A percentile compares a stretch with the other conserved stretches of the same genome.
These are phyloP conservation scores for Physella acuta DNA, from an alignment of 1,140 invertebrate genomes.

Conservation along the genomic window DNA sequence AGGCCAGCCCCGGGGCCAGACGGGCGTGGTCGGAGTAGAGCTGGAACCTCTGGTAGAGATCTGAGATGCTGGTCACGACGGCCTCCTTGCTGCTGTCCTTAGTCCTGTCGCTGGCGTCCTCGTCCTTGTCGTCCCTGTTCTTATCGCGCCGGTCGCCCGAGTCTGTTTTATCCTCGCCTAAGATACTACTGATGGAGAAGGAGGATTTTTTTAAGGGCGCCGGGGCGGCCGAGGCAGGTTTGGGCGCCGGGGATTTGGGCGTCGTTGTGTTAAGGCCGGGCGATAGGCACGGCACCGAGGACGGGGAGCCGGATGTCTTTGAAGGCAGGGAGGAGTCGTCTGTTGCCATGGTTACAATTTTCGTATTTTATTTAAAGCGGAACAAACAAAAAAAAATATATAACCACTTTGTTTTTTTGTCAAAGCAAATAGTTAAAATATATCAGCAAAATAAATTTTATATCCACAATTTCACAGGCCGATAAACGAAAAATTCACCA, in stretches of 20 bases:
- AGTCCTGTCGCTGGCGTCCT: neutral
- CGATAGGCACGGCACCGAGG: neutral
- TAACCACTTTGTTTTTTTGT: too few relatives aligned
- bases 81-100: slow-evolving; percentile 12
- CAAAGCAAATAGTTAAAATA: too few relatives aligned
- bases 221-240: neutral
- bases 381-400: too few relatives aligned
- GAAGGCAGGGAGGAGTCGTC: slow-evolving; percentile 2
- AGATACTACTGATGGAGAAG: slow-evolving; percentile 28
- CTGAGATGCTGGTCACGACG: slow-evolving; percentile 26
- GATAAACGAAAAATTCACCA: too few relatives aligned
- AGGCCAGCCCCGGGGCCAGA: slow-evolving; percentile 19
- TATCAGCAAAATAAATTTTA: too few relatives aligned
- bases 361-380: too few relatives aligned
- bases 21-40: slow-evolving; percentile 23
- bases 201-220: slow-evolving; percentile 10
- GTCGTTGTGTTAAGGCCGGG: neutral
- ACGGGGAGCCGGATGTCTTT: neutral
- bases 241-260: neutral
- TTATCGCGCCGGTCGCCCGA: neutral
- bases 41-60: slow-evolving; percentile 24
- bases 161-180: slow-evolving; percentile 21
- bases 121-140: neutral
- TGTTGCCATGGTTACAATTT: slow-evolving; percentile 1
- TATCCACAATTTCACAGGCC: too few relatives aligned